Evolutionary conservation across 2,888 invertebrate species (phyloP), one percentile per base, ranked within the genome.

Genomic region (Willowsia nigromaculata): DNA sequence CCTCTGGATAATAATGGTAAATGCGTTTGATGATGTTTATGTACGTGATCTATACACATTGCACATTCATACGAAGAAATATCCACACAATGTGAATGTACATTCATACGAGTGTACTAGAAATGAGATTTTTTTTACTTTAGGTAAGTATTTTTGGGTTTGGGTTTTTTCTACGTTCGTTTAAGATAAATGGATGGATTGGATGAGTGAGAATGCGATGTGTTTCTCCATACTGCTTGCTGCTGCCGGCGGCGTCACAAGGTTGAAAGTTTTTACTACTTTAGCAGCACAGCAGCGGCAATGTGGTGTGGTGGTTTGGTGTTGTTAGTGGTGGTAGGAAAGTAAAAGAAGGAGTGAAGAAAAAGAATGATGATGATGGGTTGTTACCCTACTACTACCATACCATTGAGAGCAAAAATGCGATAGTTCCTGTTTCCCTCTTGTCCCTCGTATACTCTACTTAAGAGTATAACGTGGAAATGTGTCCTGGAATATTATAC

Each of bases 331-430:
- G 59, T 59, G 37, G 59, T 59, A 71, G 18, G 30, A 76, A 74
- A 50, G 30, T 25, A 25, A 56, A 59, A 84, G 50, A 80, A 78
- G 83, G 80, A 89, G 85, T 71, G 89, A 83, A 83, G 53, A 59
- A 81, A 47, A 81, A 25, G 88, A 88, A 88, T 71, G 76, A 88
- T 88, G 89, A 89, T 88, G 89, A 89, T 89, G 85, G 85, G 85
- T 80, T 89, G 89, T 89, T 89, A 89, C 89, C 89, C 89, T 71
- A 80, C 85, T 65, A 62, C 40, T 13, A 15, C 40, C n/a, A 22
- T 76, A 71, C 30, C 82, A 62, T 65, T 43, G 68, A 80, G 81
- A 80, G 59, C 43, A 74, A 74, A 84, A 88, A 82, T 83, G 88
- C 40, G 78, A 50, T 84, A 80, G 88, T 80, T 84, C 56, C 84